Evolutionary conservation across 2,888 invertebrate genomes (phyloP).

Genomic region (Lasioglossum marginatum): DNA sequence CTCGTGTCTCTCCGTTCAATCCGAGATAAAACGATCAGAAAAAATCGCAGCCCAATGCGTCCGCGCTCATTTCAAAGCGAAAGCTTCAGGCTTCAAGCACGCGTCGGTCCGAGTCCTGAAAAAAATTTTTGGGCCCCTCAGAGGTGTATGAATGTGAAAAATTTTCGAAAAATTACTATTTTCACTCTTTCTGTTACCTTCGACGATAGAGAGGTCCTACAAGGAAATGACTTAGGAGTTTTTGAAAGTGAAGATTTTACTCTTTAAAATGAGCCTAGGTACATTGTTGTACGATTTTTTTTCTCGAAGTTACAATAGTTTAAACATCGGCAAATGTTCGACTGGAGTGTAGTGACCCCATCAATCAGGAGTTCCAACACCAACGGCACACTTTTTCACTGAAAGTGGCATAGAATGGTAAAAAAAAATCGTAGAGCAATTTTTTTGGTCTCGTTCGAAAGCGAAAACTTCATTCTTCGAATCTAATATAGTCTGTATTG

Average conservation of each 20-base stretch:
- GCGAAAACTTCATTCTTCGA: neutral
- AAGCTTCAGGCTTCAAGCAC: neutral
- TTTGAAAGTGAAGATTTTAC: neutral
- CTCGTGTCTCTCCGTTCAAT: neutral
- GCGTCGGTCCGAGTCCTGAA: neutral
- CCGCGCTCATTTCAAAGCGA: neutral
- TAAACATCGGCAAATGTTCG: neutral
- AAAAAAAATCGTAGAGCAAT: neutral
- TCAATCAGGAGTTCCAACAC: too few relatives aligned
- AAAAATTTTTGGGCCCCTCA: neutral
- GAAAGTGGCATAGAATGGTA: neutral
- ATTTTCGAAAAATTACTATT: neutral
- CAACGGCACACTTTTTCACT: neutral
- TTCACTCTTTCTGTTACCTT: too few relatives aligned
- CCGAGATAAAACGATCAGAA: neutral
- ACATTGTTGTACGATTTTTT: neutral
- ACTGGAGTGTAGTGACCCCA: too few relatives aligned
- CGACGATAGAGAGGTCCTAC: too few relatives aligned
- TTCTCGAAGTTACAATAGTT: neutral
- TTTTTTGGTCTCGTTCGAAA: neutral
- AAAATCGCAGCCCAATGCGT: neutral
- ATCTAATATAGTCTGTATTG: fast-evolving
- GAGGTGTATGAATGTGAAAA: neutral
- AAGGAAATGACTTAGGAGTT: fast-evolving
- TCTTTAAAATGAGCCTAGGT: neutral